Evolutionary conservation across 2,797 vertebrate species (phyloP).

Genomic region (Pipistrellus pipistrellus): DNA sequence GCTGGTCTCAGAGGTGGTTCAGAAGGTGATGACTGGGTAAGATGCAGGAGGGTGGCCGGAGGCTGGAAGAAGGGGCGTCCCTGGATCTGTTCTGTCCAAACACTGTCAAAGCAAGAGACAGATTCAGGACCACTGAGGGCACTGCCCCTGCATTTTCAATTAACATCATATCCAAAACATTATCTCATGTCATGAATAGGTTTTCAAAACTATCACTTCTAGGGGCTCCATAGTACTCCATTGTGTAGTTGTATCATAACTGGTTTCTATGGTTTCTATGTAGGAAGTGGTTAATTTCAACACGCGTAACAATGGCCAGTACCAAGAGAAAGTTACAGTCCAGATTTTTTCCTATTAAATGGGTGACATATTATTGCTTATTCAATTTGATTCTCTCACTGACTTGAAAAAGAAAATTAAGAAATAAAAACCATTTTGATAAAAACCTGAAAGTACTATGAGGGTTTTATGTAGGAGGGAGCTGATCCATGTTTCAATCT

Average conservation of each 20-base stretch:
- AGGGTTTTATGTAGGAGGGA: background rate
- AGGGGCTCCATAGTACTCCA: background rate
- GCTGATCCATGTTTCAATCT: too few relatives aligned
- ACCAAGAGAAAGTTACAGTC: background rate
- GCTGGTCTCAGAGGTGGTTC: too few relatives aligned
- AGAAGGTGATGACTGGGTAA: too few relatives aligned
- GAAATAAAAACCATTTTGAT: slow-evolving; percentile 50
- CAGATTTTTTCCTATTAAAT: background rate
- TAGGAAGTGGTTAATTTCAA: background rate
- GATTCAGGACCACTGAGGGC: too few relatives aligned
- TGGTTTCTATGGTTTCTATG: background rate
- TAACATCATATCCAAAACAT: background rate
- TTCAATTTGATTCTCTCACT: slow-evolving; percentile 34
- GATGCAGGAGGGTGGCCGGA: too few relatives aligned
- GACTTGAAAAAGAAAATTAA: slow-evolving; percentile 43
- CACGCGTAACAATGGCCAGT: background rate
- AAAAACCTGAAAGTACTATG: background rate
- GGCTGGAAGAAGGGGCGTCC: too few relatives aligned
- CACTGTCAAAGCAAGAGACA: too few relatives aligned
- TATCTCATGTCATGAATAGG: slow-evolving; percentile 12
- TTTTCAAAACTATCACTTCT: slow-evolving; percentile 30
- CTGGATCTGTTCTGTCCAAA: too few relatives aligned
- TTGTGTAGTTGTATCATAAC: background rate
- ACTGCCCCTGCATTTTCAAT: background rate
- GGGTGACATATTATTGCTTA: background rate